These are phyloP conservation scores for Scolopax rusticola DNA, from an alignment of 2,797 vertebrate species.

Conservation along the genomic window DNA sequence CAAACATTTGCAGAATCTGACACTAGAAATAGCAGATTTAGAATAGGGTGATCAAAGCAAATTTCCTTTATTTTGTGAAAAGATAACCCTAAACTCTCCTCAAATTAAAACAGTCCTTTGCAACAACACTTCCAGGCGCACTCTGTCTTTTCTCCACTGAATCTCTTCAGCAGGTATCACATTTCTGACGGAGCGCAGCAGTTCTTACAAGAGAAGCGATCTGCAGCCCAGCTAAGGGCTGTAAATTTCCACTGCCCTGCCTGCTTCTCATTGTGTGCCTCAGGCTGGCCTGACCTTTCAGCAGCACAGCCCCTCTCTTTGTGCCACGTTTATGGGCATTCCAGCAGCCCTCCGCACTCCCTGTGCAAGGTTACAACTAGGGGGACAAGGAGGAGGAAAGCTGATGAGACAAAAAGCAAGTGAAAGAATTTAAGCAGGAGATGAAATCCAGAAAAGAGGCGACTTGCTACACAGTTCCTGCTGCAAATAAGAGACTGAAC, in stretches of 20 bases:
- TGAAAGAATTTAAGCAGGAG: background rate
- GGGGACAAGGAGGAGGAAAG: background rate
- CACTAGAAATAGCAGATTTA: background rate
- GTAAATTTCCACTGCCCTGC: slow-evolving; percentile 78
- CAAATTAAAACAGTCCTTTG: background rate
- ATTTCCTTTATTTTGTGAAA: background rate
- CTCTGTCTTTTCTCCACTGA: background rate
- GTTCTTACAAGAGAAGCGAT: slow-evolving; percentile 46
- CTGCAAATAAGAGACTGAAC: background rate
- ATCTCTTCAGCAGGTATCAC: background rate
- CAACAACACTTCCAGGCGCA: background rate
- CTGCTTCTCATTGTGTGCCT: slow-evolving; percentile 16
- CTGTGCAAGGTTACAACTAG: fast-evolving
- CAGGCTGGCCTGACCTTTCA: slow-evolving; percentile 66
- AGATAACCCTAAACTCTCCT: background rate
- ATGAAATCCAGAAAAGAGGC: background rate
- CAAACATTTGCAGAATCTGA: background rate
- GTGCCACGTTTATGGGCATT: slow-evolving; percentile 27
- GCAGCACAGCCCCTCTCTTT: slow-evolving; percentile 32
- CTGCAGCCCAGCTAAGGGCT: background rate
- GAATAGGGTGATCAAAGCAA: background rate
- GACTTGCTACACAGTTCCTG: background rate
- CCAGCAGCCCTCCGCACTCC: background rate
- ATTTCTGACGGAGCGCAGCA: background rate
- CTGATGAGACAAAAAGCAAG: background rate